Percentiles rank a stretch among this genome's conserved stretches.
phyloP scores from a whole-genome alignment of 2,113 vertebrate species.

The Ellobius talpinus region DNA sequence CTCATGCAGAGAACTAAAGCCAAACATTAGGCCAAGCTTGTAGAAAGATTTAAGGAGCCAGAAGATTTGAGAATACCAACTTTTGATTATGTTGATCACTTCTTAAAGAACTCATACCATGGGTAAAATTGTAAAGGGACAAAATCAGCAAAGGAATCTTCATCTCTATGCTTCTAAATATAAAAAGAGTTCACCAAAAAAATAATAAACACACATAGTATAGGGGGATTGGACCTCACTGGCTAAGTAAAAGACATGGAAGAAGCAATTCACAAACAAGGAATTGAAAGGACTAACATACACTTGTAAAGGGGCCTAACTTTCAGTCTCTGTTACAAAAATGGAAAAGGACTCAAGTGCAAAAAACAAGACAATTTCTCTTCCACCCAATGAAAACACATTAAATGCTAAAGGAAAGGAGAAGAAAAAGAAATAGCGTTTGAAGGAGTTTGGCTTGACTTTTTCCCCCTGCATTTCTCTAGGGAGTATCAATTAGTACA shows the following conservation, averaged over 20 bases:
- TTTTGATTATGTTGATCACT: background rate
- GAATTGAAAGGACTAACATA: constrained; percentile 4
- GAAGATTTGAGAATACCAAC: background rate
- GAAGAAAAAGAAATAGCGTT: constrained; percentile 62
- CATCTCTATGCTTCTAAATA: background rate
- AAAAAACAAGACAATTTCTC: constrained; percentile 35
- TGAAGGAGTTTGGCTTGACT: constrained; percentile 70
- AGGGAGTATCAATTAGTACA: constrained; percentile 66
- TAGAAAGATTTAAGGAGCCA: background rate
- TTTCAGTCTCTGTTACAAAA: constrained; percentile 49
- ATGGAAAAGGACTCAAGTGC: background rate
- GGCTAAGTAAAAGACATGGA: background rate
- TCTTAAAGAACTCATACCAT: constrained; percentile 3
- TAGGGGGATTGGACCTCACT: background rate
- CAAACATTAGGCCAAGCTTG: no score
- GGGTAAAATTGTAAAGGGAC: background rate
- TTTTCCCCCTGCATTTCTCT: constrained; percentile 62
- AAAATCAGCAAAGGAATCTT: background rate
- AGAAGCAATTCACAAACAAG: background rate
- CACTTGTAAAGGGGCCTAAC: accelerated
- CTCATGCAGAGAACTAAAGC: background rate
- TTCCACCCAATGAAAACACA: constrained; percentile 65
- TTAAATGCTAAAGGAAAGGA: constrained; percentile 71
- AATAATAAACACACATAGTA: background rate
- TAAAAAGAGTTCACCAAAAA: background rate